These are phyloP conservation scores for Orthosia incerta DNA, from an alignment of 2,888 invertebrate genomes.

Conservation along the genomic window DNA sequence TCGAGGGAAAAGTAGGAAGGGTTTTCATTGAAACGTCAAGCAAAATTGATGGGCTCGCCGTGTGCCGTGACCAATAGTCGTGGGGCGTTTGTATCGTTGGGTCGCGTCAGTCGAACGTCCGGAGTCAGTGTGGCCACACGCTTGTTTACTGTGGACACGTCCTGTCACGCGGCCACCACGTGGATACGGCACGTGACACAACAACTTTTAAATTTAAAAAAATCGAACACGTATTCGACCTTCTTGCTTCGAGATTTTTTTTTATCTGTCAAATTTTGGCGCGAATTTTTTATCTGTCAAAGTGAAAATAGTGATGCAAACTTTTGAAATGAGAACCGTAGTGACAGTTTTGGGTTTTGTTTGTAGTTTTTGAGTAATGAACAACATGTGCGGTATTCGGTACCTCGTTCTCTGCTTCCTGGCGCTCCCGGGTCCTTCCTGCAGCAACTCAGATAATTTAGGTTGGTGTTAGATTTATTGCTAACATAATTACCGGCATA, in stretches of 20 bases:
- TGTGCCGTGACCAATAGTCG: conserved; percentile 88
- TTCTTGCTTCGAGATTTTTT: conserved; percentile 41
- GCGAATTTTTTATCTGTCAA: conserved; percentile 49
- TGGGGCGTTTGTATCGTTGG: conserved; percentile 83
- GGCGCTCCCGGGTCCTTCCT: conserved; percentile 81
- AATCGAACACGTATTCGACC: conserved; percentile 28
- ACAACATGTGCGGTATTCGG: conserved; percentile 75
- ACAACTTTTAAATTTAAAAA: conserved; percentile 69
- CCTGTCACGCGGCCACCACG: conserved; percentile 78
- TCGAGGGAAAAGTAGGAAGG: conserved; percentile 85
- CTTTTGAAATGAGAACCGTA: conserved; percentile 41
- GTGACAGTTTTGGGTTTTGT: conserved; percentile 39
- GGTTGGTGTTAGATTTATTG: conserved; percentile 84
- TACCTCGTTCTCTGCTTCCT: conserved; percentile 79
- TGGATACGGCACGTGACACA: conserved; percentile 78
- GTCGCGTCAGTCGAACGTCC: conserved; percentile 85
- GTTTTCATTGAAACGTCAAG: conserved; percentile 89
- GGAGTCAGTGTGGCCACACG: conserved; percentile 88
- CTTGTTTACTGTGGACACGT: conserved; percentile 81
- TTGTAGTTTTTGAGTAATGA: conserved; percentile 63
- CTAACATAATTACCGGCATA: conserved; percentile 77
- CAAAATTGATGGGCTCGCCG: conserved; percentile 88
- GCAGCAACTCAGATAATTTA: conserved; percentile 87
- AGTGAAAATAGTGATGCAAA: conserved; percentile 53
- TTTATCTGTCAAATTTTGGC: conserved; percentile 49